Evolutionary conservation across 2,888 invertebrate genomes (phyloP), one percentile per base, ranked within the genome.

Genomic region (Dasypogon diadema): DNA sequence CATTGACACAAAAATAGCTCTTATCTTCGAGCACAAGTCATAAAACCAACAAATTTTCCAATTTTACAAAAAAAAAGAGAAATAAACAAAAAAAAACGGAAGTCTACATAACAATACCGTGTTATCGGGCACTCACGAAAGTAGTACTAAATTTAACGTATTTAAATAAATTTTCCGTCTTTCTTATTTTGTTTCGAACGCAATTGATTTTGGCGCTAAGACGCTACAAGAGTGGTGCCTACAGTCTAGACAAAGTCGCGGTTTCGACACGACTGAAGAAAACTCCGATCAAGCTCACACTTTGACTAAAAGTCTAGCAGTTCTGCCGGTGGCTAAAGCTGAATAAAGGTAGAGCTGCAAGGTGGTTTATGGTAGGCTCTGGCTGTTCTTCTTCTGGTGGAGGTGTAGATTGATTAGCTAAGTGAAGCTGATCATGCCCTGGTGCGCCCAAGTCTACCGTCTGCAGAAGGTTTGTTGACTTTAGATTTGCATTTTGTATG

Each of bases 181-280:
- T n/a, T n/a, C n/a, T n/a, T n/a, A n/a, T n/a, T n/a, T n/a, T 42
- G 8, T 42, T 42, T 12, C 2, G 30, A 30, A 30, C 30, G 30
- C 42, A 0, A 12, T 42, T 6, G n/a, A 12, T 42, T 42, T 42
- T 42, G 8, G 30, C 30, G 8, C 30, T 30, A 42, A 42, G 8
- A 6, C 34, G 34, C 5, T 30, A 10, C 34, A 30, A 6, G 8
- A 42, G 3, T 12, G 2, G 12, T n/a, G 42, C 42, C 3, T 42
- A 8, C 51, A 51, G 51, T 18, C 34, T 60, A 24, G 37, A 37
- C 72, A 21, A 73, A 73, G 37, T 73, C 56, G 42, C 55, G 8
- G 72, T 56, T 56, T 55, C n/a, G 42, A 54, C 55, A 24, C 72
- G 56, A 73, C 72, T 73, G 72, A 73, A 56, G 56, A 22, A 73